A percentile compares a stretch with the other conserved stretches of the same genome.
Evolutionary conservation across 2,888 invertebrate species (phyloP).

Genomic region (Lymantria monacha): DNA sequence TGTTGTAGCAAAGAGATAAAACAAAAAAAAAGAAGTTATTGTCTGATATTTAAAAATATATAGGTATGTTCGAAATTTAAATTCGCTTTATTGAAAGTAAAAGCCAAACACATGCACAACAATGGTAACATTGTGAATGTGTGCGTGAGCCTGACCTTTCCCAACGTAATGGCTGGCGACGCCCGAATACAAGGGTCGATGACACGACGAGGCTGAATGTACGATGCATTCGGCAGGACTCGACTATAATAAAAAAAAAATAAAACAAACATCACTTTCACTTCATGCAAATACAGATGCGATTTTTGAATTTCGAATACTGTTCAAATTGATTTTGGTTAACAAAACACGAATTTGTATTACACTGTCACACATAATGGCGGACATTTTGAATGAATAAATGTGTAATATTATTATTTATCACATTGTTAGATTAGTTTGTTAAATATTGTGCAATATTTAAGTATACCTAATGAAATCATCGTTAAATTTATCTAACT

Average conservation of each 20-base stretch:
- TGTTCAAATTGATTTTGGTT: neutral
- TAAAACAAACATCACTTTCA: constrained; percentile 57
- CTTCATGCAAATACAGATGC: constrained; percentile 45
- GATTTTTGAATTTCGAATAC: constrained; percentile 14
- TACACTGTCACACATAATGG: too few species aligned
- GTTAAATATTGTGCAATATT: too few species aligned
- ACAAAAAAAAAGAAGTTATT: too few species aligned
- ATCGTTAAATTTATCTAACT: too few species aligned
- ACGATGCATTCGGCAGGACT: constrained; percentile 67
- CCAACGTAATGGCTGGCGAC: constrained; percentile 66
- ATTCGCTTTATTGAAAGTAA: constrained; percentile 63
- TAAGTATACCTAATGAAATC: too few species aligned
- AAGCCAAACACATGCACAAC: constrained; percentile 52
- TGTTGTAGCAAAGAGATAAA: too few species aligned
- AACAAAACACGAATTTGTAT: neutral
- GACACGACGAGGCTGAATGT: constrained; percentile 68
- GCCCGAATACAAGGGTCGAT: constrained; percentile 72
- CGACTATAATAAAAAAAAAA: constrained; percentile 43
- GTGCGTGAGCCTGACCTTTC: constrained; percentile 73
- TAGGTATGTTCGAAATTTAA: constrained; percentile 18
- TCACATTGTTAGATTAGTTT: too few species aligned
- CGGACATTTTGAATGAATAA: too few species aligned
- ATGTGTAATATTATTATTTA: too few species aligned
- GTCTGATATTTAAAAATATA: neutral
- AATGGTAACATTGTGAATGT: constrained; percentile 24